These are phyloP conservation scores for Tetragonisca angustula DNA, from an alignment of 2,888 invertebrate genomes.

Conservation along the genomic window DNA sequence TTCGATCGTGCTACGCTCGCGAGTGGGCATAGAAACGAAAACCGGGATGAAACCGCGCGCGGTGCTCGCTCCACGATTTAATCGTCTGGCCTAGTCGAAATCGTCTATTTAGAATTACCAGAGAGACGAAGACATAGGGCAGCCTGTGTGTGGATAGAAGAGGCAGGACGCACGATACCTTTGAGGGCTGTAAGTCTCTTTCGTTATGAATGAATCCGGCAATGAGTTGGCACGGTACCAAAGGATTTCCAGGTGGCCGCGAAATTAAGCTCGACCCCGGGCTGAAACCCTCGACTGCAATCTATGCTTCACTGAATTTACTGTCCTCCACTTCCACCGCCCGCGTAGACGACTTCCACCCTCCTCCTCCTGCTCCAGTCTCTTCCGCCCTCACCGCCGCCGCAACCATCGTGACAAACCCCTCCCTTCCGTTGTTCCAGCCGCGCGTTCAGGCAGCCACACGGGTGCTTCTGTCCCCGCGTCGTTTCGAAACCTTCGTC, in stretches of 20 bases:
- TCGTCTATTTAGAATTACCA: slow-evolving; percentile 55
- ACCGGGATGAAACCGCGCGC: neutral
- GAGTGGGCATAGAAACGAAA: neutral
- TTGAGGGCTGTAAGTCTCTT: slow-evolving; percentile 64
- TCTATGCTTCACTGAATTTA: slow-evolving; percentile 73
- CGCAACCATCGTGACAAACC: slow-evolving; percentile 53
- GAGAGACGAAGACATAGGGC: slow-evolving; percentile 21
- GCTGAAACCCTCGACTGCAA: slow-evolving; percentile 65
- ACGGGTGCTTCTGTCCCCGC: slow-evolving; percentile 35
- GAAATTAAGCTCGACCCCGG: slow-evolving; percentile 75
- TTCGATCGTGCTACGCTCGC: too few relatives aligned
- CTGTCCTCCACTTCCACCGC: slow-evolving; percentile 58
- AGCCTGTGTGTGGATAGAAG: neutral
- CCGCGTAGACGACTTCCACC: slow-evolving; percentile 51
- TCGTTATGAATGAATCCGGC: slow-evolving; percentile 74
- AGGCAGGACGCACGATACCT: slow-evolving; percentile 50
- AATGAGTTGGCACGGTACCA: slow-evolving; percentile 76
- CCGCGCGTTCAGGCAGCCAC: slow-evolving; percentile 32
- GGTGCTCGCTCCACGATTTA: slow-evolving; percentile 13
- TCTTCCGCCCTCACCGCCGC: neutral
- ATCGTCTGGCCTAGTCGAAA: slow-evolving; percentile 21
- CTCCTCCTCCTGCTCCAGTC: neutral
- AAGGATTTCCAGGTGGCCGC: slow-evolving; percentile 74
- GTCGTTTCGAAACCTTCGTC: slow-evolving; percentile 56
- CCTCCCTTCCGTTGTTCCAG: slow-evolving; percentile 49